phyloP scores from a whole-genome alignment of 2,797 vertebrate genomes.

The Bradypodion ventrale region DNA sequence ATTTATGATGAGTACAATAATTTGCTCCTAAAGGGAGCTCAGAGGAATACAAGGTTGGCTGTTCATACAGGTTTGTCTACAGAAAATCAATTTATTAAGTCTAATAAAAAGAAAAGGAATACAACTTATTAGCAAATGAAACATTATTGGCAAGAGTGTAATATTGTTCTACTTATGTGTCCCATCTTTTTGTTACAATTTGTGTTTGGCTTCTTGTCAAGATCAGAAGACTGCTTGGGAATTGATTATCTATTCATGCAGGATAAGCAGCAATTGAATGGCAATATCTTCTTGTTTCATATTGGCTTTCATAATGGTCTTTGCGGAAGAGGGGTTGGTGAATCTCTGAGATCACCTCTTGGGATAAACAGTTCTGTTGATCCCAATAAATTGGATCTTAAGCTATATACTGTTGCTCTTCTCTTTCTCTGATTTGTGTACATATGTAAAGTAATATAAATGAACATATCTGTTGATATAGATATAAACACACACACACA shows the following conservation, averaged over 20 bases:
- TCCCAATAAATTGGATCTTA: not conserved
- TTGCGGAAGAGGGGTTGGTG: not conserved
- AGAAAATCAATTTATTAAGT: not conserved
- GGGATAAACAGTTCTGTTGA: not conserved
- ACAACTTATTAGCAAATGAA: not conserved
- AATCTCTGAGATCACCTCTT: not conserved
- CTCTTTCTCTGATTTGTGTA: too few relatives aligned
- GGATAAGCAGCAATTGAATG: not conserved
- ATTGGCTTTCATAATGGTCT: not conserved
- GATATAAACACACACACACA: too few relatives aligned
- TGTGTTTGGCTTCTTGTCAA: not conserved
- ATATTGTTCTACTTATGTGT: not conserved
- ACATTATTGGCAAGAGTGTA: not conserved
- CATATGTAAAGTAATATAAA: too few relatives aligned
- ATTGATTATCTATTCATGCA: not conserved
- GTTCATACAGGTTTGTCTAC: constrained; percentile 2
- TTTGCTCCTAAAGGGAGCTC: constrained; percentile 8
- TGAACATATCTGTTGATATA: too few relatives aligned
- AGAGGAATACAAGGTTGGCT: not conserved
- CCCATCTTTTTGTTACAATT: not conserved
- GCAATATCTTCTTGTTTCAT: not conserved
- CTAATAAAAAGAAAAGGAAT: not conserved
- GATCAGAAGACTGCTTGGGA: not conserved
- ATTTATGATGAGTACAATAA: constrained; percentile 24
- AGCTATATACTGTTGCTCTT: not conserved